Evolutionary conservation across 2,888 invertebrate genomes (phyloP), one percentile per base, ranked within the genome.

Genomic region (Rotaria magnacalcarata): DNA sequence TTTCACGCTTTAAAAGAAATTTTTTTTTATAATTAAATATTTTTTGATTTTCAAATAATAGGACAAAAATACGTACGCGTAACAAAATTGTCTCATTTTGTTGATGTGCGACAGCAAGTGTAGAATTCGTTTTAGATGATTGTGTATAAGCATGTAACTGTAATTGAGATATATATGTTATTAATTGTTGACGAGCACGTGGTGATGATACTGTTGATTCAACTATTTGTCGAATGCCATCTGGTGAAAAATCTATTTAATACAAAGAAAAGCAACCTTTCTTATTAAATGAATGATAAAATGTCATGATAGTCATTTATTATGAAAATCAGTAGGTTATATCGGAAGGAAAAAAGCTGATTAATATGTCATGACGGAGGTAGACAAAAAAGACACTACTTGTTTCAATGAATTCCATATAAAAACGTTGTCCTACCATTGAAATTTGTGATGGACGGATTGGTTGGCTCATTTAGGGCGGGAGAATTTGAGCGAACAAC

Each of bases 91-190:
- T 16, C 34, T 67, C 67, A 67, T 67, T 67, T 56, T 56, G 56
- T 24, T 56, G 56, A 6, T 56, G 56, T 8, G 24, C 21, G 0
- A 21, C 67, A 67, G 27, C 27, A 27, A n/a, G 8, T 7, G 14
- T 27, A 4, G 67, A 41, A 34, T 34, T 27, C 1, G 67, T 19
- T 34, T 27, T 27, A 19, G 67, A 41, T 27, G 67, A 67, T 67
- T 67, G 67, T 10, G 67, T 34, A 67, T 27, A 67, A 0, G 67
- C 34, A 67, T 67, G 34, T 67, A 80, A 11, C 24, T 80, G 80
- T 80, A 80, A 47, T 80, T 80, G 80, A n/a, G 80, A 80, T 43
- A 80, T 80, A n/a, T 80, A 80, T 24, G 43, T 80, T 10, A 80
- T 80, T 80, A 80, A 47, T 80, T 80, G 80, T 80, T 43, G 43